Conservation (phyloP, 1,140 invertebrate species). For the Tigriopus japonicus region DNA sequence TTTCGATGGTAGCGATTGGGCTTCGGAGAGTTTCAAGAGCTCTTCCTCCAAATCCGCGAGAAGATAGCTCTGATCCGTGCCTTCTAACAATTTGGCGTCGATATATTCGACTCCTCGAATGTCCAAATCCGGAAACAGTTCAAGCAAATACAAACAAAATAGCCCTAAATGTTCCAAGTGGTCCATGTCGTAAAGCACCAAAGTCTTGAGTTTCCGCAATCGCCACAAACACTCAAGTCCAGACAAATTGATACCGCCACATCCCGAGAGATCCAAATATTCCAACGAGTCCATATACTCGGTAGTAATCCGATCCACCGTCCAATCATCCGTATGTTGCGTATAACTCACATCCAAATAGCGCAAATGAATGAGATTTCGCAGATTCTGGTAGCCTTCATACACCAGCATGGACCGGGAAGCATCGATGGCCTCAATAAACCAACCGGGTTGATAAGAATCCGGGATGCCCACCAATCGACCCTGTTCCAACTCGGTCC, state of each 20-base stretch:
- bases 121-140: constrained; percentile 2
- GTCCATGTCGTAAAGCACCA: background rate
- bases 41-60: constrained; percentile 1
- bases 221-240: constrained; percentile 1
- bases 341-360: constrained; percentile 12
- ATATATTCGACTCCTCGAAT: constrained; percentile 13
- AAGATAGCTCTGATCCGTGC: background rate
- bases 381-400: constrained; percentile 12
- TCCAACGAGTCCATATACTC: constrained; percentile 7
- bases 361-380: constrained; percentile 2
- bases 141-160: background rate
- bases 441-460: background rate
- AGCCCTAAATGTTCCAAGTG: background rate
- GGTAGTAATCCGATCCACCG: constrained; percentile 10
- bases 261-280: constrained; percentile 14
- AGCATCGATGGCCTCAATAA: constrained; percentile 10
- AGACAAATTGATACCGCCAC: background rate
- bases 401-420: constrained; percentile 3
- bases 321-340: constrained; percentile 8
- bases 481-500: background rate
- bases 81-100: constrained; percentile 1
- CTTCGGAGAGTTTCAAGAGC: background rate
- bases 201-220: background rate
- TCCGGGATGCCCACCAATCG: background rate
- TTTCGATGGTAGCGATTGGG: background rate